Evolutionary conservation across 23 tunicate species (phyloP).

Genomic region (Botrylloides violaceus): DNA sequence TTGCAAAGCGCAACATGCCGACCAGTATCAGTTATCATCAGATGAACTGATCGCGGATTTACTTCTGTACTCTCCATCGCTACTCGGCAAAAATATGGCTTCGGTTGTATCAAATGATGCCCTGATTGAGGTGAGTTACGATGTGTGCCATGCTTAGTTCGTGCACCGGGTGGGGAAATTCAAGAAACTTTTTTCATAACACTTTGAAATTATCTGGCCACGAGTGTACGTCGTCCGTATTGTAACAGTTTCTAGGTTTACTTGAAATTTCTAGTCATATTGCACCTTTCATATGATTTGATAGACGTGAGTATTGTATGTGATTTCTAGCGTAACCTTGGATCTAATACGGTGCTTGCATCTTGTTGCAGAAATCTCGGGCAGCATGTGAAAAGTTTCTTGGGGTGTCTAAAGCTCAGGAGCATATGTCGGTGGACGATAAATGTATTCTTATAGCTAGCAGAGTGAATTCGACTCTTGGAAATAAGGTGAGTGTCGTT

Average conservation of each 20-base stretch:
- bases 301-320: too few relatives aligned
- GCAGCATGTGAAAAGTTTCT: not conserved
- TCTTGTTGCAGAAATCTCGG: not conserved
- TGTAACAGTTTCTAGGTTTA: too few relatives aligned
- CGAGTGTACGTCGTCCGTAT: too few relatives aligned
- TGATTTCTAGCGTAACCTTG: too few relatives aligned
- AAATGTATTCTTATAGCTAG: slow-evolving; percentile 39
- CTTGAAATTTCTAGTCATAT: too few relatives aligned
- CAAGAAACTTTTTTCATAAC: too few relatives aligned
- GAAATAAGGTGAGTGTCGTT: slow-evolving; percentile 41
- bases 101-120: not conserved
- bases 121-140: slow-evolving; percentile 8
- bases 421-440: slow-evolving; percentile 31
- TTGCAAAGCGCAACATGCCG: slow-evolving; percentile 53
- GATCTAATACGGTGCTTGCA: too few relatives aligned
- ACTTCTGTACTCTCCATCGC: slow-evolving; percentile 55
- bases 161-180: too few relatives aligned
- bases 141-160: too few relatives aligned
- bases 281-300: too few relatives aligned
- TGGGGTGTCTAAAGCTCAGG: slow-evolving; percentile 3
- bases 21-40: slow-evolving; percentile 21
- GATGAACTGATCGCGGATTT: slow-evolving; percentile 49
- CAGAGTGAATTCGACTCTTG: slow-evolving; percentile 44
- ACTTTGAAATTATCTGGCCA: too few relatives aligned
- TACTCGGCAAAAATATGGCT: slow-evolving; percentile 27